Percentiles rank a stretch among this genome's conserved stretches.
phyloP scores from a whole-genome alignment of 2,888 invertebrate genomes.

The Melieria crassipennis region DNA sequence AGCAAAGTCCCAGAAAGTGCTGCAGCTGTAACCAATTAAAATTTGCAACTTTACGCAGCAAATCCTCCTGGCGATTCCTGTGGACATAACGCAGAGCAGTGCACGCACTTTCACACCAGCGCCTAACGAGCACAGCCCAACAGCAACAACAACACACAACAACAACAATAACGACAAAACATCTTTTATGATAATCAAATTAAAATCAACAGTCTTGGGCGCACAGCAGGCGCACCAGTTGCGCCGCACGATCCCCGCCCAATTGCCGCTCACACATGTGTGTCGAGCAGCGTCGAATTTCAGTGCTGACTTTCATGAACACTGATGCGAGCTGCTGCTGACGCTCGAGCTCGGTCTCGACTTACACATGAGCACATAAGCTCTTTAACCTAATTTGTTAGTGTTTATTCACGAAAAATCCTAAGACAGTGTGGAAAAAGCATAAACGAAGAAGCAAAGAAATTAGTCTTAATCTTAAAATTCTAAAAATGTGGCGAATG shows the following conservation, averaged over 20 bases:
- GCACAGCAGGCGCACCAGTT: too few species aligned
- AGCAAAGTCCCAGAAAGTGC: too few species aligned
- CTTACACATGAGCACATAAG: constrained; percentile 25
- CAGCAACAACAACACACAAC: background rate
- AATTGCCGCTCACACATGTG: background rate
- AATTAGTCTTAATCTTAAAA: background rate
- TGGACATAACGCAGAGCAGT: too few species aligned
- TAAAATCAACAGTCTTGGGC: background rate
- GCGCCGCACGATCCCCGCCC: too few species aligned
- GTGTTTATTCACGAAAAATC: constrained; percentile 22
- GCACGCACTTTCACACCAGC: too few species aligned
- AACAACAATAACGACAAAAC: background rate
- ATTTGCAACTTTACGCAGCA: too few species aligned
- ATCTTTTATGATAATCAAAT: background rate
- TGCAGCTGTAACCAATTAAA: too few species aligned
- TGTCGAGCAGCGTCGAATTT: background rate
- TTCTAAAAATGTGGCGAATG: background rate
- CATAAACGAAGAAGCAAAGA: background rate
- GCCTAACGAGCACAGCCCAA: too few species aligned
- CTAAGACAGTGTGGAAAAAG: background rate
- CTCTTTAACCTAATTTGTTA: constrained; percentile 34
- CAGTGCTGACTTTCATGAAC: background rate
- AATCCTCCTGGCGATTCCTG: too few species aligned
- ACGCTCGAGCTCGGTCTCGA: background rate
- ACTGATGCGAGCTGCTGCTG: background rate